Conservation (phyloP, 1,140 invertebrate genomes). For the Cherax destructor region DNA sequence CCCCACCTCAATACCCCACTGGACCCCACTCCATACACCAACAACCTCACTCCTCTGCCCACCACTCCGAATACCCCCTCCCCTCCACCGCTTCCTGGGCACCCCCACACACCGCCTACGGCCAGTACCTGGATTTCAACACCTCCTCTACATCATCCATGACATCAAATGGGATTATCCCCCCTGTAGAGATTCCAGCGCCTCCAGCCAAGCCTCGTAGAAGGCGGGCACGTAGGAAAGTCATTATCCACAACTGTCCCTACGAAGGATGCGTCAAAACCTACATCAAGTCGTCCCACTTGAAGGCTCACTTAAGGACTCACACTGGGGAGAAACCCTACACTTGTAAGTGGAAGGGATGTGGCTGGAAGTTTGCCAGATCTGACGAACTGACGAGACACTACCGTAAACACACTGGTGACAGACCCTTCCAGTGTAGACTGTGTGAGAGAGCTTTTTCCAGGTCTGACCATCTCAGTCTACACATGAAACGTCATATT, state of each 20-base stretch:
- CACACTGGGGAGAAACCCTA: constrained; percentile 61
- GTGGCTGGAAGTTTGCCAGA: constrained; percentile 51
- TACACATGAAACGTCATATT: constrained; percentile 30
- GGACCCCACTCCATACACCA: background rate
- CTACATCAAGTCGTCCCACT: constrained; percentile 47
- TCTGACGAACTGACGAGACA: constrained; percentile 60
- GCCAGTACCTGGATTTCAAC: constrained; percentile 28
- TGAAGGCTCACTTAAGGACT: constrained; percentile 54
- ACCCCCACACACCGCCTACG: background rate
- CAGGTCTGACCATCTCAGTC: constrained; percentile 53
- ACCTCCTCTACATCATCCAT: background rate
- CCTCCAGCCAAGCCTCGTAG: constrained; percentile 24
- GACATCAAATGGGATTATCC: background rate
- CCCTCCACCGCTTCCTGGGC: background rate
- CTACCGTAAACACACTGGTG: constrained; percentile 61
- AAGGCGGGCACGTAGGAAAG: constrained; percentile 36
- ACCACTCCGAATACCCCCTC: background rate
- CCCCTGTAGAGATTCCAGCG: background rate
- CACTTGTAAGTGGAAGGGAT: constrained; percentile 56
- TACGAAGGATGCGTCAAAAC: constrained; percentile 44
- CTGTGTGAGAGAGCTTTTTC: constrained; percentile 56
- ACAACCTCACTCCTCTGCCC: background rate
- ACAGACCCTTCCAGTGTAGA: constrained; percentile 59
- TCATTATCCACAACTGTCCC: constrained; percentile 50
- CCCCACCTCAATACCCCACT: constrained; percentile 45